Base-by-base conservation (phyloP, 1,140 invertebrate species). In the Zaprionus ornatus region DNA sequence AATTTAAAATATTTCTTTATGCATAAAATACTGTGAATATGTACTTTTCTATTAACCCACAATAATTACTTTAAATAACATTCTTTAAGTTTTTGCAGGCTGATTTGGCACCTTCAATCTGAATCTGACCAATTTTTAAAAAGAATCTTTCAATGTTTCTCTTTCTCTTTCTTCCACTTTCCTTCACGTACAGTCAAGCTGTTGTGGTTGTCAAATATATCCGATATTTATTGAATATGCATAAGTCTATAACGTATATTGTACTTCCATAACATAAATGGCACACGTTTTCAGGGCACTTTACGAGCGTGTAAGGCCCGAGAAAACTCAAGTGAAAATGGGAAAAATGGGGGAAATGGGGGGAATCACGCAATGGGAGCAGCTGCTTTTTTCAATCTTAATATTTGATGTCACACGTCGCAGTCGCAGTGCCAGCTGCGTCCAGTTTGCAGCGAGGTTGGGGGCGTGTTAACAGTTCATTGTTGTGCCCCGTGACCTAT, bases 351-450 rank as follows among this genome's bases (percentile, higher is more conserved):
- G 48, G 19, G 60, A 42, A 74, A 81, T 57, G 68, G 45, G 10
- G 19, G 13, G 19, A 48, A 21, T 19, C 45, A 23, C 21, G 45
- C 19, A 50, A 50, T 79, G 85, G 74, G 72, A 80, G 70, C 85
- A 90, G 72, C 85, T 90, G 85, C 78, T 82, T 61, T 69, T 60
- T 72, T 61, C 82, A 90, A 85, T 90, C 82, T 90, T 90, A 90
- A 90, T 90, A 90, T 90, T 90, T 90, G 79, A 90, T 90, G 85
- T 79, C 65, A 71, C 65, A 82, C 66, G 67, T 66, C 82, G 76
- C 79, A 82, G 50, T 64, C 19, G 55, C 29, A 29, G n/a, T 25
- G 55, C 29, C 85, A 90, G 81, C 65, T 90, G 85, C 54, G 85
- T 63, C 73, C 75, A 54, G 52, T 42, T 54, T 50, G 15, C 15